phyloP scores from a whole-genome alignment of 2,888 invertebrate species.

The Nipponacmea schrenckii region DNA sequence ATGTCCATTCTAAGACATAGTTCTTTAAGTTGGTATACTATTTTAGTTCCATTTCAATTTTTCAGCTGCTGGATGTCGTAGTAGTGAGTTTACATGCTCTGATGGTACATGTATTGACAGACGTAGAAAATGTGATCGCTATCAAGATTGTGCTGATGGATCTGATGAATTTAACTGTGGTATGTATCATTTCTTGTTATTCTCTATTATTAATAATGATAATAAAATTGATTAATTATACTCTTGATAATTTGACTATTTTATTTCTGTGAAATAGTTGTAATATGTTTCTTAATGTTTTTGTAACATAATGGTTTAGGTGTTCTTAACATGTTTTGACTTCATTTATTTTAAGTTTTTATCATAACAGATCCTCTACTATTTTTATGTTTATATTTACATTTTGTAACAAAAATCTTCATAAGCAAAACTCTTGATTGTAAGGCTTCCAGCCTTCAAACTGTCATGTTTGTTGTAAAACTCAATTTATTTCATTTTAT shows the following conservation, averaged over 20 bases:
- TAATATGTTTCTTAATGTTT: neutral
- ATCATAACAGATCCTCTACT: too few relatives aligned
- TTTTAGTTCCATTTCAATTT: neutral
- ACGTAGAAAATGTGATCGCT: constrained; percentile 52
- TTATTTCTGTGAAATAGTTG: neutral
- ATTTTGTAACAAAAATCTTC: too few relatives aligned
- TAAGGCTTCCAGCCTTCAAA: too few relatives aligned
- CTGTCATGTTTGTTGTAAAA: too few relatives aligned
- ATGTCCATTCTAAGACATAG: too few relatives aligned
- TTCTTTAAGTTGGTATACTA: neutral
- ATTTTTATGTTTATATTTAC: too few relatives aligned
- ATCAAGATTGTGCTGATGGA: constrained; percentile 53
- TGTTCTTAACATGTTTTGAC: neutral
- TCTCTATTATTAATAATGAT: too few relatives aligned
- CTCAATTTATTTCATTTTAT: too few relatives aligned
- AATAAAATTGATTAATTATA: too few relatives aligned
- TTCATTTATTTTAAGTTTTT: neutral
- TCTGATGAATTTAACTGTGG: constrained; percentile 77
- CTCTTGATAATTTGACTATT: too few relatives aligned
- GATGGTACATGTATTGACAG: constrained; percentile 65
- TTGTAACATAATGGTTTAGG: neutral
- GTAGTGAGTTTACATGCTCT: constrained; percentile 62
- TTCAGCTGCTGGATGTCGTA: constrained; percentile 18
- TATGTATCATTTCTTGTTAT: constrained; percentile 61
- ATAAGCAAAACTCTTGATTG: too few relatives aligned